Base-by-base conservation (phyloP, 2,888 invertebrate genomes). In the Leuctra nigra region DNA sequence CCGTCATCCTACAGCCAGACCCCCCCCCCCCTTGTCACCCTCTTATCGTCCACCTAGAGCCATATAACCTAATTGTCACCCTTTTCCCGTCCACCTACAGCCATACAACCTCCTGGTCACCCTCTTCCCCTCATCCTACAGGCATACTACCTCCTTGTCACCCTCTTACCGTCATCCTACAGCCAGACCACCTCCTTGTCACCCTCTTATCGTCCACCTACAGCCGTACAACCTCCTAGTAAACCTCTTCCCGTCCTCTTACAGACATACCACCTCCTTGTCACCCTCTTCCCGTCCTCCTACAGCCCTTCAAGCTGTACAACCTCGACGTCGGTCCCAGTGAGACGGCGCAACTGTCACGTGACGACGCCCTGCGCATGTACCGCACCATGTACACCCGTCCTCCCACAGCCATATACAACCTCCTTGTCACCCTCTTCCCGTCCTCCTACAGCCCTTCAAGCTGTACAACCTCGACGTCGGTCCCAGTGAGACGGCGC, bases 361-460 rank as follows among this genome's bases (percentile, higher is more conserved):
- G 86, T 60, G 90, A 94, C 62, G 94, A 99, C 72, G 97, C 95
- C 0, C 70, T 93, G 25, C 74, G 81, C 59, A 82, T 84, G 63
- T 91, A 89, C 66, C 81, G 81, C 63, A 78, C 89, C 69, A 82
- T 97, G 81, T 86, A 87, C 64, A 79, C 82, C 29, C 29, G 29
- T 6, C 29, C 29, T 29, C 18, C 20, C 20, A 16, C 47, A 47
- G 47, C 16, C 47, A 7, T 47, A 1, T 47, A 25, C 29, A 47
- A 47, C 16, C 13, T 25, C 3, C n/a, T n/a, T n/a, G n/a, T n/a
- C n/a, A n/a, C n/a, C n/a, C 29, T 29, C 29, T 29, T 7, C 29
- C 29, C 29, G 29, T 6, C 29, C 29, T 29, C 18, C 20, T 39
- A 16, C 47, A 47, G 47, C 16, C 47, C 14, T 47, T 24, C 47